A percentile compares a stretch with the other conserved stretches of the same genome.
Conservation (phyloP, 2,797 vertebrate species). For the Salarias fasciatus region DNA sequence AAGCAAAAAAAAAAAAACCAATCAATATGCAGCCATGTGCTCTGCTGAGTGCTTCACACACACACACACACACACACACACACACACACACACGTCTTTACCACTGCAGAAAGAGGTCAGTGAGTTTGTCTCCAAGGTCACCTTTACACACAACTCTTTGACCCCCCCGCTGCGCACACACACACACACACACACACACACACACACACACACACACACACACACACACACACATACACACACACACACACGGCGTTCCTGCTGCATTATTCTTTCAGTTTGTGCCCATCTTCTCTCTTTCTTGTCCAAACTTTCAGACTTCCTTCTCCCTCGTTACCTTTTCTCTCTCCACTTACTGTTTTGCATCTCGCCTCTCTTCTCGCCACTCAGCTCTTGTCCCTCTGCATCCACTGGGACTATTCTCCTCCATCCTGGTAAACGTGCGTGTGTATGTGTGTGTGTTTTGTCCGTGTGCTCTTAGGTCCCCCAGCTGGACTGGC, state of each 20-base stretch:
- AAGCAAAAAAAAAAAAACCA: constrained; percentile 40
- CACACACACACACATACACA: no score
- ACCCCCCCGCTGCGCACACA: constrained; percentile 6
- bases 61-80: not conserved
- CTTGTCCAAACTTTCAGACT: constrained; percentile 18
- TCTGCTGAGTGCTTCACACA: constrained; percentile 45
- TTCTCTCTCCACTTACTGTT: constrained; percentile 13
- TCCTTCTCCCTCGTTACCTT: constrained; percentile 1
- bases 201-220: no score
- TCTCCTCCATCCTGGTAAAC: constrained; percentile 60
- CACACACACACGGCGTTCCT: no score
- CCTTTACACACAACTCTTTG: not conserved
- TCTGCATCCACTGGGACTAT: constrained; percentile 49
- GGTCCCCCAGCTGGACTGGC: constrained; percentile 81
- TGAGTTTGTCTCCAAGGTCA: constrained; percentile 46
- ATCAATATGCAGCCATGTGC: constrained; percentile 69
- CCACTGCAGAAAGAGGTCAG: constrained; percentile 18
- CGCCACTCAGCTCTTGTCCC: constrained; percentile 54
- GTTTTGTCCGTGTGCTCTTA: constrained; percentile 72
- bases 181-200: no score
- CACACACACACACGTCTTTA: constrained; percentile 2
- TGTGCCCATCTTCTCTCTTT: constrained; percentile 4
- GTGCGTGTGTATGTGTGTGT: constrained; percentile 36
- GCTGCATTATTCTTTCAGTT: no score
- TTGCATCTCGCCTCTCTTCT: constrained; percentile 42